Conservation (phyloP, 1,140 invertebrate genomes). For the Thaumatotibia leucotreta region DNA sequence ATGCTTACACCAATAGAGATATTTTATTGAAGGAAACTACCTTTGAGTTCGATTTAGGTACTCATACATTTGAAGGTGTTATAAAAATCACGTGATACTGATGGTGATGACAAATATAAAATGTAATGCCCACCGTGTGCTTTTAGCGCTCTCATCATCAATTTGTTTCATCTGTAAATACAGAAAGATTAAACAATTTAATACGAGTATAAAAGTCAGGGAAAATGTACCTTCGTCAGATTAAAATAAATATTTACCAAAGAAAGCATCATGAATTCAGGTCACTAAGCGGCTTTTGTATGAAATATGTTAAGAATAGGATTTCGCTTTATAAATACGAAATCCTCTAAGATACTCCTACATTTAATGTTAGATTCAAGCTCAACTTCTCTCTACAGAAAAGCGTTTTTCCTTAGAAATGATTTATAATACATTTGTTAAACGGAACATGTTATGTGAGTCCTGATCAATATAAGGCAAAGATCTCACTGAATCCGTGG, state of each 20-base stretch:
- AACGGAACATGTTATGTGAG: no score
- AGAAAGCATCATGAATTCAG: neutral
- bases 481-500: no score
- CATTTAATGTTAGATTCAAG: neutral
- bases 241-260: slow-evolving; percentile 5
- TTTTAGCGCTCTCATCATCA: no score
- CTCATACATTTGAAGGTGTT: no score
- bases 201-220: neutral
- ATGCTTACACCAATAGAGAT: no score
- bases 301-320: neutral
- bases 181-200: neutral
- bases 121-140: no score
- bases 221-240: neutral
- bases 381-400: neutral
- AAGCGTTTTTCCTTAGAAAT: neutral
- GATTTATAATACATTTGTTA: neutral
- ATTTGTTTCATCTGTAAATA: no score
- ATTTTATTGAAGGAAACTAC: no score
- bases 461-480: no score
- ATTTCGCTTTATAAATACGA: neutral
- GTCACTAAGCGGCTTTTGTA: slow-evolving; percentile 2
- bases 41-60: no score
- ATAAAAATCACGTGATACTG: no score
- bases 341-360: neutral
- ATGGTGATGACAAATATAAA: no score